phyloP scores from a whole-genome alignment of 2,797 vertebrate species.

The Perodicticus potto region DNA sequence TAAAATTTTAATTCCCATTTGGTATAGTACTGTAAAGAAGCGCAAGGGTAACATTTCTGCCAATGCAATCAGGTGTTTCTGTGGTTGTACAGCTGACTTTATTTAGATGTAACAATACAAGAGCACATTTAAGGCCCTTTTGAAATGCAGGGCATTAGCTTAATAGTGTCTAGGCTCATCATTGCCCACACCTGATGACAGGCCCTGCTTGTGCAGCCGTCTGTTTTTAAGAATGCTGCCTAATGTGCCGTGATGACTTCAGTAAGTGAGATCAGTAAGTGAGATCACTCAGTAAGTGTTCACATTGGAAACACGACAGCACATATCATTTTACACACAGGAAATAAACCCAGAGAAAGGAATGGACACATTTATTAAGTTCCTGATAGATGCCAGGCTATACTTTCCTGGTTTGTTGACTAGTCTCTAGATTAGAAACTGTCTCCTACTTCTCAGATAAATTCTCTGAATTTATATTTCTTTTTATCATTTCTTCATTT shows the following conservation, averaged over 20 bases:
- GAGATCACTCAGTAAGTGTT: neutral
- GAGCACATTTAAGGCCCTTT: neutral
- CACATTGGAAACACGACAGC: neutral
- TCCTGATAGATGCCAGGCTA: neutral
- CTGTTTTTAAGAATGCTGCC: neutral
- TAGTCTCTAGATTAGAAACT: slow-evolving; percentile 25
- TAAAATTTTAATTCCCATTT: neutral
- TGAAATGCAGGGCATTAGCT: slow-evolving; percentile 17
- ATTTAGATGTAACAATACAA: neutral
- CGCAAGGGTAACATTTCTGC: neutral
- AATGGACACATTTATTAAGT: neutral
- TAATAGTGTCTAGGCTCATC: neutral
- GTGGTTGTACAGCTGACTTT: neutral
- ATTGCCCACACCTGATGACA: neutral
- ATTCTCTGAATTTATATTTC: neutral
- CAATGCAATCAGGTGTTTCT: neutral
- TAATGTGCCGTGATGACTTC: neutral
- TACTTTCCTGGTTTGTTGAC: neutral
- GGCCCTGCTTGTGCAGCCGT: neutral
- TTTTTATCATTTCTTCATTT: slow-evolving; percentile 13
- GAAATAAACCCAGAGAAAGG: neutral
- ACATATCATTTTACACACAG: neutral
- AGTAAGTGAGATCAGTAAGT: slow-evolving; percentile 11
- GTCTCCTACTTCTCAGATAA: neutral
- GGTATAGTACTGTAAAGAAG: too few species aligned